Percentiles rank a stretch among this genome's conserved stretches.
phyloP scores from a whole-genome alignment of 2,797 vertebrate species.

The Cirrhinus molitorella region DNA sequence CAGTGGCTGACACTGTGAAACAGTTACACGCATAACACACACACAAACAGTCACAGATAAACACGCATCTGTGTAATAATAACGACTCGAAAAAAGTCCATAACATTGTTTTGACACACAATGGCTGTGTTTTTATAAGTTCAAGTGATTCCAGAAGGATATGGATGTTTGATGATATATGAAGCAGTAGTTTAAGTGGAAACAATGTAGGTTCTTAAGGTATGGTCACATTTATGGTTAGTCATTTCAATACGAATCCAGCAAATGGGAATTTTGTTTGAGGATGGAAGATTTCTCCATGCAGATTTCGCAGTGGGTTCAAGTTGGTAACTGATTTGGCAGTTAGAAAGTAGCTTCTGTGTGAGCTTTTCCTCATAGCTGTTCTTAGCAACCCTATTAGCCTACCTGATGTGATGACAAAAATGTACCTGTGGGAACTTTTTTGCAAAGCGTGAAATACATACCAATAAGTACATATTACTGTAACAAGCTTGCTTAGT shows the following conservation, averaged over 20 bases:
- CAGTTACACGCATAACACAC: conserved; percentile 32
- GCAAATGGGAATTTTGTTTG: neutral
- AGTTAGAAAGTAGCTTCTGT: neutral
- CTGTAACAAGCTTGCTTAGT: too few species aligned
- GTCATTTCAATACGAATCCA: neutral
- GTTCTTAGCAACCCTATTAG: neutral
- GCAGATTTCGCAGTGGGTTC: too few species aligned
- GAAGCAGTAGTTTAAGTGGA: neutral
- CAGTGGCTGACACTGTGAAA: conserved; percentile 23
- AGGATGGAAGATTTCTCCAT: neutral
- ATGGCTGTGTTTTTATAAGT: neutral
- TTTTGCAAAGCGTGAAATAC: too few species aligned
- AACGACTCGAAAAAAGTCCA: conserved; percentile 8
- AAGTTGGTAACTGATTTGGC: neutral
- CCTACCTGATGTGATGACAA: too few species aligned
- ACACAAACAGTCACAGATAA: conserved; percentile 32
- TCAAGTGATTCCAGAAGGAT: conserved; percentile 1
- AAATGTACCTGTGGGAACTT: too few species aligned
- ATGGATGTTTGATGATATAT: neutral
- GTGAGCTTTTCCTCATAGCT: conserved; percentile 2
- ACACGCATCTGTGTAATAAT: conserved; percentile 15
- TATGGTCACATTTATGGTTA: too few species aligned
- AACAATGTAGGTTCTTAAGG: neutral
- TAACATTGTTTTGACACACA: neutral
- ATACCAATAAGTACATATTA: too few species aligned